Conservation (phyloP, 2,113 vertebrate genomes). For the Himantopus leucocephalus region DNA sequence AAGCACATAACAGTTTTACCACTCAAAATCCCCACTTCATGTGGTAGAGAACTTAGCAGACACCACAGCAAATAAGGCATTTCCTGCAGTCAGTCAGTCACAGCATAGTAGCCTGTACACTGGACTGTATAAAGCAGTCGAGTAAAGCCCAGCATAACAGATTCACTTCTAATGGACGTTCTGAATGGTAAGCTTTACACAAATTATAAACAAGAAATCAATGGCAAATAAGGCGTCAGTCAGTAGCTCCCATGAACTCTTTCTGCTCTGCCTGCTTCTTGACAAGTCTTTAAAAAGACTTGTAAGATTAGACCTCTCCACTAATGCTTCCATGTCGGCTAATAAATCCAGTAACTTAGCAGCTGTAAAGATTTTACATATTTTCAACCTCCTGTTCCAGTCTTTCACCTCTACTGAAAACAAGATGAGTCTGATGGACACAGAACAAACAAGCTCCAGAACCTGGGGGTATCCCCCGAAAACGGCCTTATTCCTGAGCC, state of each 20-base stretch:
- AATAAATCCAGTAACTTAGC: slow-evolving; percentile 34
- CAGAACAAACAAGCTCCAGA: not conserved
- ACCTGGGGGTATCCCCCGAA: not conserved
- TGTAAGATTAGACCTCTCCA: slow-evolving; percentile 7
- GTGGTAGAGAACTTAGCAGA: not conserved
- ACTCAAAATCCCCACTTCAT: not conserved
- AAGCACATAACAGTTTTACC: not conserved
- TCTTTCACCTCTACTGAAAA: not conserved
- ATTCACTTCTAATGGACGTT: not conserved
- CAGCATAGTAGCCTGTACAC: not conserved
- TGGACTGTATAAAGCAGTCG: not conserved
- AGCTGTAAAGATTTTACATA: slow-evolving; percentile 28
- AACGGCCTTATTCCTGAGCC: not conserved
- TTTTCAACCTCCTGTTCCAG: slow-evolving; percentile 10
- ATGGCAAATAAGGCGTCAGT: not conserved
- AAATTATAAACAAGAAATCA: not conserved
- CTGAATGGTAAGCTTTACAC: not conserved
- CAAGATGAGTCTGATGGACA: not conserved
- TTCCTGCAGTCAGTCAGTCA: not conserved
- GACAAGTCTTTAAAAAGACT: slow-evolving; percentile 41
- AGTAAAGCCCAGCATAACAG: not conserved
- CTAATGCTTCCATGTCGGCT: not conserved
- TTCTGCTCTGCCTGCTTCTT: not conserved
- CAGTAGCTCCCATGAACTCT: not conserved
- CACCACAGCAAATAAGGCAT: not conserved